Evolutionary conservation across 2,888 invertebrate species (phyloP).

Genomic region (Thecocarcelia acutangulata): DNA sequence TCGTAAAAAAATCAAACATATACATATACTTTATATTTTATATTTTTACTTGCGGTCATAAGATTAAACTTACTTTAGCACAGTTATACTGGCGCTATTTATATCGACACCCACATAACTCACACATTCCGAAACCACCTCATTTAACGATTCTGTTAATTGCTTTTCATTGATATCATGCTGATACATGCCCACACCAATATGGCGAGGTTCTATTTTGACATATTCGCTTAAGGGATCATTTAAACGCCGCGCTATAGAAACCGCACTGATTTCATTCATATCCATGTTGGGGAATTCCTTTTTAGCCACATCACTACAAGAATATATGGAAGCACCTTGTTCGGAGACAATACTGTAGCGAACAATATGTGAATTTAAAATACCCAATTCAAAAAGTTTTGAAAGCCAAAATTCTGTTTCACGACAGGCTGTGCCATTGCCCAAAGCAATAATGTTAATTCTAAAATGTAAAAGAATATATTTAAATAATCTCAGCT

Average conservation of each 20-base stretch:
- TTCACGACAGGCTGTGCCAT: slow-evolving; percentile 94
- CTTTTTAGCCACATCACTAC: slow-evolving; percentile 90
- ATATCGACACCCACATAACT: slow-evolving; percentile 96
- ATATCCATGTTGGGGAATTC: slow-evolving; percentile 93
- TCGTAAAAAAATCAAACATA: too few relatives aligned
- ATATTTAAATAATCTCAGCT: too few relatives aligned
- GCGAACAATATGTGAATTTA: slow-evolving; percentile 83
- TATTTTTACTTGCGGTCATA: neutral
- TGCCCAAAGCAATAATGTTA: slow-evolving; percentile 92
- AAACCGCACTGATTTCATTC: slow-evolving; percentile 90
- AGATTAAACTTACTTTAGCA: slow-evolving; percentile 85
- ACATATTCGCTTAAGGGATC: slow-evolving; percentile 96
- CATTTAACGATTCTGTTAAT: slow-evolving; percentile 87
- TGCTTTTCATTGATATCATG: slow-evolving; percentile 92
- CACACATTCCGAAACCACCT: slow-evolving; percentile 93
- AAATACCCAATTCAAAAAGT: slow-evolving; percentile 83
- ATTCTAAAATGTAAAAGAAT: slow-evolving; percentile 83
- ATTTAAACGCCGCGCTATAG: slow-evolving; percentile 92
- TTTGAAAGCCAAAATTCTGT: slow-evolving; percentile 89
- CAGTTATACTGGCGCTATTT: slow-evolving; percentile 91
- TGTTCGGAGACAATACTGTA: slow-evolving; percentile 94
- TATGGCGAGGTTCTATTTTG: slow-evolving; percentile 95
- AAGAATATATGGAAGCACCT: slow-evolving; percentile 96
- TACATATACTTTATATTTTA: too few relatives aligned
- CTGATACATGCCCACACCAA: slow-evolving; percentile 98